Base-by-base conservation (phyloP, 2,888 invertebrate genomes). In the Dastarcus helophoroides region DNA sequence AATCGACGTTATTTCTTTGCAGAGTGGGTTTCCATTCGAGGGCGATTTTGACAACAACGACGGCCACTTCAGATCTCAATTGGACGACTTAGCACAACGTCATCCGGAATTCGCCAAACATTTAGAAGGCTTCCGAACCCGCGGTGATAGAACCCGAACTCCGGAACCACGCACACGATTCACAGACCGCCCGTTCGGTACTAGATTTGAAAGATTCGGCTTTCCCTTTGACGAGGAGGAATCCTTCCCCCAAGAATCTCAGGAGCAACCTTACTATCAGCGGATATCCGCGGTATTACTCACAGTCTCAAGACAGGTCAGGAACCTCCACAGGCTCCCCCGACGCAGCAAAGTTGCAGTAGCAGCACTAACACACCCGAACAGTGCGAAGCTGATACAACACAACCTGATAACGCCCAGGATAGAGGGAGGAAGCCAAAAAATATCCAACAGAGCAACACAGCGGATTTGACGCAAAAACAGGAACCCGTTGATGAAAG, bases 51-150 rank as follows among this genome's bases (percentile, higher is more conserved):
- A 42, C 17, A 29, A 45, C 14, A 44, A 48, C 24, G 68, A 68
- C 48, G 67, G 68, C 45, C 65, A 67, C 33, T 65, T 71, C 38
- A 60, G 63, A 5, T 55, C 63, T 15, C 69, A 69, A 36, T 67
- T 81, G 57, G 77, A 79, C 61, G 74, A 79, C 53, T 65, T 81
- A 43, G 79, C 78, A 24, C 65, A 74, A 41, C 68, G 79, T 7
- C 79, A 81, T 56, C 82, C 82, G 19, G 79, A 81, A 55, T 73
- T 82, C 49, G 79, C 80, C 37, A 76, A 77, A 51, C 75, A 77
- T 32, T 63, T 79, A 44, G 42, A 42, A 12, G 44, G 44, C 21
- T 55, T 58, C 33, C 41, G 46, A 25, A 62, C 51, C 62, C 16
- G 24, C 2, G 2, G 11, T 2, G 67, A 66, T 63, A 44, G 43